A percentile compares a stretch with the other conserved stretches of the same genome.
These are phyloP conservation scores for Poeciliopsis retropinna DNA, from an alignment of 2,113 vertebrate species.

Conservation along the genomic window DNA sequence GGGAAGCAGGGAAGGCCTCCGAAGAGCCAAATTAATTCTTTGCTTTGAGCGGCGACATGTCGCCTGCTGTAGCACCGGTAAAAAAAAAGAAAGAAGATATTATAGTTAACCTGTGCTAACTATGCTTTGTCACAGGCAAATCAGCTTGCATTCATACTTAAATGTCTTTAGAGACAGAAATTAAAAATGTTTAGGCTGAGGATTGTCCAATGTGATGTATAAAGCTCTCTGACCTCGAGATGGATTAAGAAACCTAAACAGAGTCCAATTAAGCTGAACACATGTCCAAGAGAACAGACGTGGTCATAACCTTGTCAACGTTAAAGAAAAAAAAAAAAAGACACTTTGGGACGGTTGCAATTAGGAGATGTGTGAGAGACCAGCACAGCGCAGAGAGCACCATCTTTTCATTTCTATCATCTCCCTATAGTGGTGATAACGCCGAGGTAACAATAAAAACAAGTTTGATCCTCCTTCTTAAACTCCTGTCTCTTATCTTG, in stretches of 20 bases:
- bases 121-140: not conserved
- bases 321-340: not conserved
- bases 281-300: conserved; percentile 28
- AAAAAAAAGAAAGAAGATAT: conserved; percentile 18
- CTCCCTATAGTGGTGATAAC: conserved; percentile 7
- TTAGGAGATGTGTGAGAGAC: not conserved
- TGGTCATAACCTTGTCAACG: conserved; percentile 38
- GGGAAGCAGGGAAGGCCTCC: conserved; percentile 68
- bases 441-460: not conserved
- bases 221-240: conserved; percentile 18
- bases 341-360: not conserved
- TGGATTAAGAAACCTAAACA: conserved; percentile 17
- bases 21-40: conserved; percentile 71
- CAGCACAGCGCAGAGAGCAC: not conserved
- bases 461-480: conserved; percentile 2
- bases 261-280: conserved; percentile 42
- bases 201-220: not conserved
- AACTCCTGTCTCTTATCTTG: not conserved
- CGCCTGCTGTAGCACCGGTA: conserved; percentile 38
- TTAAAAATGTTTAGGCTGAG: not conserved
- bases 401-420: conserved; percentile 46
- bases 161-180: not conserved
- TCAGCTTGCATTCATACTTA: not conserved
- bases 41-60: conserved; percentile 68
- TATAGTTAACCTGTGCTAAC: not conserved